These are phyloP conservation scores for Progne subis DNA, from an alignment of 2,113 vertebrate species.

Conservation along the genomic window DNA sequence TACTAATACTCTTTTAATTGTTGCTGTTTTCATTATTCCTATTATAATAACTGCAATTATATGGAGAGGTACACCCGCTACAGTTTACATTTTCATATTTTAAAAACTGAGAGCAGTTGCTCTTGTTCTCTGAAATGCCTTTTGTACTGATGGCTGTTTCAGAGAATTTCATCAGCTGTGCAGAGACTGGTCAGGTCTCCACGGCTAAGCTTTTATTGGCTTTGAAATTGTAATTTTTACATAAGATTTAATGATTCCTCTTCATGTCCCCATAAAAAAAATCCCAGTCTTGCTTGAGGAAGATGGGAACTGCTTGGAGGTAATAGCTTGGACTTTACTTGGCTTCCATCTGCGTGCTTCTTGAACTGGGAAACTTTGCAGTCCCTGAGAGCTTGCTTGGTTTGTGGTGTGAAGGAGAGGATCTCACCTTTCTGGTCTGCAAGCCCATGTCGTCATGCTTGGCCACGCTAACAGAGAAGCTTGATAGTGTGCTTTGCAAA, in stretches of 20 bases:
- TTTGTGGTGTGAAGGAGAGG: background rate
- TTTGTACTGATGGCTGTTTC: background rate
- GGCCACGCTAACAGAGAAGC: background rate
- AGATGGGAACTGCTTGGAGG: background rate
- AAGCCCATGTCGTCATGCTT: background rate
- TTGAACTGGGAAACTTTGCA: background rate
- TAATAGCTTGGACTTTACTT: background rate
- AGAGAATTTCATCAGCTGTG: background rate
- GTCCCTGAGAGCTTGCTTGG: background rate
- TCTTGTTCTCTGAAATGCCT: background rate
- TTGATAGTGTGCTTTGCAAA: background rate
- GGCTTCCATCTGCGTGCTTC: background rate
- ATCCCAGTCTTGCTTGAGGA: background rate
- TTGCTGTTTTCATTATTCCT: background rate
- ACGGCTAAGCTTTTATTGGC: background rate
- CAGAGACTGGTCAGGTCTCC: background rate
- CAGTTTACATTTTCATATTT: background rate
- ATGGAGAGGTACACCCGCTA: background rate
- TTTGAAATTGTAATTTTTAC: slow-evolving; percentile 21
- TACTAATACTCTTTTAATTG: background rate
- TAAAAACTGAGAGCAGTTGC: background rate
- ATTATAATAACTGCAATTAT: background rate
- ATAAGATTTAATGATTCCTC: background rate
- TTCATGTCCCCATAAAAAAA: background rate
- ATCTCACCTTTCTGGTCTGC: background rate